Evolutionary conservation across 2,113 vertebrate species (phyloP), one percentile per base, ranked within the genome.

Genomic region (Pachypanchax playfairii): DNA sequence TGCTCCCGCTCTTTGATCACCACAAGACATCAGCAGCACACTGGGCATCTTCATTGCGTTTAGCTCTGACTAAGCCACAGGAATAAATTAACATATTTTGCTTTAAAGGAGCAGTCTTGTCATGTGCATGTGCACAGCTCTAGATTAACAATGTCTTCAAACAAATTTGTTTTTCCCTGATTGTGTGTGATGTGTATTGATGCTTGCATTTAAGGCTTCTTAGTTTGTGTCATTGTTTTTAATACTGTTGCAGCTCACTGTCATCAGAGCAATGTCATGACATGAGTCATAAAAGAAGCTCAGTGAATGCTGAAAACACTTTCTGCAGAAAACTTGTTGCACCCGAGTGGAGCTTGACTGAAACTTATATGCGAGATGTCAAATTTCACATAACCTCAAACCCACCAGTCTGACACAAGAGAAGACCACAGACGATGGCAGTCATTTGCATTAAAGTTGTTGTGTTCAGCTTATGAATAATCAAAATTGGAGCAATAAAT

Each of bases 1-100:
- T 68, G 76, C 67, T 71, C 52, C 59, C 55, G 54, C 58, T 78
- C 61, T 79, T 86, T 88, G 80, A 89, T 89, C 84, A 80, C 72
- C 33, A 48, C 71, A 61, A 71, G 85, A 79, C 86, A 83, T 62
- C 63, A 62, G 64, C 77, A 71, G 66, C 74, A 77, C 52, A 77
- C 52, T 22, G 59, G 59, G 47, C 63, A 72, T 61, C 57, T 75
- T 74, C 41, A 18, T 57, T 77, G 83, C 73, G 81, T 82, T 82
- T 67, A 51, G 50, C 76, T 80, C 67, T 28, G 60, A 62, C 62
- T 50, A 47, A 53, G 52, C 77, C 73, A 67, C 65, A 61, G 50
- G 66, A 84, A 68, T 70, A 70, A 39, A 75, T 85, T 79, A 66
- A 41, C 84, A 85, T 80, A 73, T 61, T 67, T 62, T 25, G 35